Percentiles rank a stretch among this genome's conserved stretches.
phyloP scores from a whole-genome alignment of 2,113 vertebrate genomes.

The Lamprologus speciosus region DNA sequence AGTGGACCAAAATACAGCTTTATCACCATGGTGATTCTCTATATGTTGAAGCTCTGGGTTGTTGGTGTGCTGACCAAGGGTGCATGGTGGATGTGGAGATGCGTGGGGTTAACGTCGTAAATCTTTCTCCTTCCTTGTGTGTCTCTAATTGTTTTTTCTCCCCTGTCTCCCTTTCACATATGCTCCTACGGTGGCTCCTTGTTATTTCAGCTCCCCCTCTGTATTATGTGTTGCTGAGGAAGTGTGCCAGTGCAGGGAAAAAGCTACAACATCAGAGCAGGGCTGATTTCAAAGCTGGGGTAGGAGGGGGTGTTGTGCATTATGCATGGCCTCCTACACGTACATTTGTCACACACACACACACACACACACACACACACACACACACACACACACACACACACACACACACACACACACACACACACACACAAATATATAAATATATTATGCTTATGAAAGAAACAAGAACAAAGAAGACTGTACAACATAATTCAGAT shows the following conservation, averaged over 20 bases:
- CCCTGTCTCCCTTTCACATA: background rate
- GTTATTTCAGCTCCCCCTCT: background rate
- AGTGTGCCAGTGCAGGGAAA: constrained; percentile 27
- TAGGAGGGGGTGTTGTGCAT: constrained; percentile 39
- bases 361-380: background rate
- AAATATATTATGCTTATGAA: background rate
- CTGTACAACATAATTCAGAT: background rate
- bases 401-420: background rate
- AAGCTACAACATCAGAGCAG: constrained; percentile 29
- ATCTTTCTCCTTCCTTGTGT: background rate
- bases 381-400: background rate
- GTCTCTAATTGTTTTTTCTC: background rate
- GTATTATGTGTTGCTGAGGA: constrained; percentile 26
- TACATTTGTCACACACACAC: no score
- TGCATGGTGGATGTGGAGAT: background rate
- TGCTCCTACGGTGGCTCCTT: background rate
- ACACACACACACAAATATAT: background rate
- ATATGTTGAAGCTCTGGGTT: background rate
- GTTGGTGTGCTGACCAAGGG: background rate
- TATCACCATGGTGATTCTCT: constrained; percentile 14
- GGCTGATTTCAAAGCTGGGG: constrained; percentile 52
- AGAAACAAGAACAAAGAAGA: background rate
- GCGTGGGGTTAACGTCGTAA: background rate
- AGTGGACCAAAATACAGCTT: background rate
- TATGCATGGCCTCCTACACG: constrained; percentile 64